Base-by-base conservation (phyloP, 2,888 invertebrate genomes). In the Stenurella melanura region DNA sequence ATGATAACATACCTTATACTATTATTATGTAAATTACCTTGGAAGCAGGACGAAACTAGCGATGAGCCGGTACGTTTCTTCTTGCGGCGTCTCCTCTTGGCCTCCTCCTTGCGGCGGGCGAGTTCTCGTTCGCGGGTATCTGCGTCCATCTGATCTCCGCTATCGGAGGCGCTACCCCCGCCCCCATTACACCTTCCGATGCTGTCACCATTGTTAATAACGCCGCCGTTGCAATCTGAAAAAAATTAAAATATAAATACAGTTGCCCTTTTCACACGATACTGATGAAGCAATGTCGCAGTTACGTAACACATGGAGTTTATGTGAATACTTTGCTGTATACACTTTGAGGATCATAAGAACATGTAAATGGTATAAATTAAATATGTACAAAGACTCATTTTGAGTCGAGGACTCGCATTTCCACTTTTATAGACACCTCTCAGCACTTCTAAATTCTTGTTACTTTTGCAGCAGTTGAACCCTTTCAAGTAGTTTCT, bases 11-110 rank as follows among this genome's bases (percentile, higher is more conserved):
- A n/a, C n/a, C n/a, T n/a, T n/a, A n/a, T n/a, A n/a, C n/a, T n/a
- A n/a, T n/a, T n/a, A 26, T 26, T 34, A 4, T 34, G 30, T 34
- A 34, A 34, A 50, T 54, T 89, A 95, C 96, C 96, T 93, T 96
- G 96, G 92, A 97, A 97, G 90, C 96, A 96, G 86, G 96, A 96
- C 83, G 96, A 96, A 87, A 96, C 96, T 85, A 97, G 92, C 81
- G 96, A 96, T 88, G 95, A 95, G 88, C 96, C 96, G 82, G 96
- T 96, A 87, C 96, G 94, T 92, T 96, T 96, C 94, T 96, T 96
- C 92, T 95, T 96, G 88, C 96, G 94, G 85, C 96, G 93, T 90
- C 95, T 95, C 90, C 94, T 94, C 87, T 96, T 94, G 88, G 96
- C 96, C 90, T 96, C 96, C 87, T 96, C 96, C 91, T 96, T 96